Evolutionary conservation across 2,113 vertebrate species (phyloP), one percentile per base, ranked within the genome.

Genomic region (Nannospalax galili): DNA sequence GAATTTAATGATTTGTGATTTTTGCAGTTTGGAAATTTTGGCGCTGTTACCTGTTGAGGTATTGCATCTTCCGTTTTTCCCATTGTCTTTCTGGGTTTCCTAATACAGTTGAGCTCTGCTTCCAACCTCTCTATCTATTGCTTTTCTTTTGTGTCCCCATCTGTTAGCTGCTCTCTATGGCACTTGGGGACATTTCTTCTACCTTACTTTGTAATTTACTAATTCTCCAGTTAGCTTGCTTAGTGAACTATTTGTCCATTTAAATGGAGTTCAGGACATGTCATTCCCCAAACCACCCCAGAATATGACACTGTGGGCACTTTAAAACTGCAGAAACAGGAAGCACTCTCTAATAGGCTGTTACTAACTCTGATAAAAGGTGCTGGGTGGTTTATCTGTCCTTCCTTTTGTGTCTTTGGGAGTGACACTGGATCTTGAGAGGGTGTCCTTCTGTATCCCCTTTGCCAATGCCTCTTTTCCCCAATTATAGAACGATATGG

Each of bases 121-220:
- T 79, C 67, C 62, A 62, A 40, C 75, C 28, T 91, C 22, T 48
- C 5, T 32, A 7, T 75, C 48, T 75, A 16, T 24, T 70, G 75
- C 42, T 78, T 87, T 20, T 60, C 2, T 90, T 84, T 85, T n/a
- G 58, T 73, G 40, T 64, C 35, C 24, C 60, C 65, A 75, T 81
- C 26, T 81, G 86, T 80, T 77, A 82, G 81, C 37, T 42, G 52
- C 10, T 70, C 28, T 87, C 5, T 70, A 37, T 20, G 40, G n/a
- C 24, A 74, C 45, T 67, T 88, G 64, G 22, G 81, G 52, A 87
- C 12, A 84, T 96, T 88, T 93, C 81, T 87, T 74, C 64, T 48
- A 12, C 40, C 35, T 91, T 64, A 74, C 75, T 93, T 79, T 82
- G n/a, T 26, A 40, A 40, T 62, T 62, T 62, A 5, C n/a, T 17